Evolutionary conservation across 1,140 invertebrate species (phyloP).

Genomic region (Penaeus japonicus): DNA sequence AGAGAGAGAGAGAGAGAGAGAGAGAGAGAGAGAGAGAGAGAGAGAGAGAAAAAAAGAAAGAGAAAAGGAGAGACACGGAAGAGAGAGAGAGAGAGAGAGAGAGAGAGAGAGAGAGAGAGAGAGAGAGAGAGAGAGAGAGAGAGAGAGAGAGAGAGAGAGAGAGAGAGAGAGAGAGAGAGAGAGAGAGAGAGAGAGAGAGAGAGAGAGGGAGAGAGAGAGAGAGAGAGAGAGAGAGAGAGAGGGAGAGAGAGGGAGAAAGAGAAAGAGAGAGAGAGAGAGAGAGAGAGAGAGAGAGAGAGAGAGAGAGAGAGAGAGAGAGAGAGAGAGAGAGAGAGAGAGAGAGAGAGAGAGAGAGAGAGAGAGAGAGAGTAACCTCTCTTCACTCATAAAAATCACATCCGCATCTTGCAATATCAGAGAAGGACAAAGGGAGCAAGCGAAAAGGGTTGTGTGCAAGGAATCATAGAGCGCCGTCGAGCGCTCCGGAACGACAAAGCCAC

Average conservation of each 20-base stretch:
- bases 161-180: neutral
- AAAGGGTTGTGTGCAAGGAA: too few species aligned
- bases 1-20: too few species aligned
- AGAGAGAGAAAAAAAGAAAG: too few species aligned
- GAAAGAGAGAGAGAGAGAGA: neutral
- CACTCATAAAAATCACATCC: too few species aligned
- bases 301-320: neutral
- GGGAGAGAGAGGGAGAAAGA: neutral
- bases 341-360: neutral
- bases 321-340: neutral
- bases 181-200: constrained; percentile 33
- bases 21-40: too few species aligned
- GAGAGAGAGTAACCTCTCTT: too few species aligned
- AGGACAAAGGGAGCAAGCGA: too few species aligned
- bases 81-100: neutral
- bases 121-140: neutral
- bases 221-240: constrained; percentile 28
- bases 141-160: neutral
- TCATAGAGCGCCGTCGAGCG: too few species aligned
- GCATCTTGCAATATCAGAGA: too few species aligned
- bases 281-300: neutral
- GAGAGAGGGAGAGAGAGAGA: neutral
- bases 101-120: neutral
- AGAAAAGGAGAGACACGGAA: too few species aligned
- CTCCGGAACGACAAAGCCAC: too few species aligned